Evolutionary conservation across 2,888 invertebrate genomes (phyloP).

Genomic region (Stegophylla sp.): DNA sequence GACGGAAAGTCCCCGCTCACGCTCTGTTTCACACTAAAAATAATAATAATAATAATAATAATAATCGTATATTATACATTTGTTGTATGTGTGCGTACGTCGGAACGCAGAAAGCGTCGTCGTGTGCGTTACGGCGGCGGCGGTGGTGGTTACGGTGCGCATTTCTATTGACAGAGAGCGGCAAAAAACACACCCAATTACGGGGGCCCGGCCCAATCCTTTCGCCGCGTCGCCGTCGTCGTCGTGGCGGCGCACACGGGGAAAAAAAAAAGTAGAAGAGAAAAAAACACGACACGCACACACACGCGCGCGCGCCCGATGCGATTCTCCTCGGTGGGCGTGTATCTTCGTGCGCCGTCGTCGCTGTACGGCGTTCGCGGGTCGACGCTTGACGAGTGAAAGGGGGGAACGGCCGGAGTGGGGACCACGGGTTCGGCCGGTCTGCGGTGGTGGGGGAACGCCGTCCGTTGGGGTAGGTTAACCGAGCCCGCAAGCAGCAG

Average conservation of each 20-base stretch:
- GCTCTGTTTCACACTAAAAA: too few species aligned
- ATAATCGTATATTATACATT: too few species aligned
- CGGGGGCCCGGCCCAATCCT: conserved; percentile 57
- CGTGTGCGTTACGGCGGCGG: too few species aligned
- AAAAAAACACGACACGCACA: conserved; percentile 13
- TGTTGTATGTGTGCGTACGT: too few species aligned
- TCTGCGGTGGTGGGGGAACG: neutral
- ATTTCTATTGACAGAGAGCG: conserved; percentile 39
- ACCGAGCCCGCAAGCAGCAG: conserved; percentile 33
- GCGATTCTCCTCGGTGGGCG: conserved; percentile 52
- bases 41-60: too few species aligned
- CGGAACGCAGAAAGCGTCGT: too few species aligned
- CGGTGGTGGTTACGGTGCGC: neutral
- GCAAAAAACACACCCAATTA: conserved; percentile 57
- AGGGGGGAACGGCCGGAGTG: too few species aligned
- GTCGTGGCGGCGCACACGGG: neutral
- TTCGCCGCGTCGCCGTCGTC: conserved; percentile 26
- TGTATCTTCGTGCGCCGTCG: conserved; percentile 39
- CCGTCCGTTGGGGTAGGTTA: conserved; percentile 56
- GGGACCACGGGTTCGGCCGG: too few species aligned
- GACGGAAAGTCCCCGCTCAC: too few species aligned
- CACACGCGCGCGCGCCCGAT: conserved; percentile 12
- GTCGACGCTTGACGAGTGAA: neutral
- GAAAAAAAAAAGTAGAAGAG: neutral
- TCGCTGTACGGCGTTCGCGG: neutral